A percentile compares a stretch with the other conserved stretches of the same genome.
phyloP scores from a whole-genome alignment of 1,140 invertebrate species.

The Coptotermes formosanus region DNA sequence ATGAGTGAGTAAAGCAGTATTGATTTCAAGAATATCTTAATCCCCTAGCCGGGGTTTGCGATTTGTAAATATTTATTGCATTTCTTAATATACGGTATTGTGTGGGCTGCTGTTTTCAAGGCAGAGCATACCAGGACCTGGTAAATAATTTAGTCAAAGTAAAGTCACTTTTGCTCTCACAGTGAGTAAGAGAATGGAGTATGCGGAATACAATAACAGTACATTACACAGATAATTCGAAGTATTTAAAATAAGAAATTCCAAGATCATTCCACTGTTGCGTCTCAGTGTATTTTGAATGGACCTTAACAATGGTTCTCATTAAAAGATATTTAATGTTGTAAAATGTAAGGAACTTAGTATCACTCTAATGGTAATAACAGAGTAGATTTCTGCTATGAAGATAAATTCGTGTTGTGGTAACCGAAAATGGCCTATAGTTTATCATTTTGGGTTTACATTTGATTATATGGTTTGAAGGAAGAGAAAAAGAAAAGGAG shows the following conservation, averaged over 20 bases:
- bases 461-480: slow-evolving; percentile 17
- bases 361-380: slow-evolving; percentile 17
- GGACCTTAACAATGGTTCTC: not conserved
- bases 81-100: too few species aligned
- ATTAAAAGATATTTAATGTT: slow-evolving; percentile 15
- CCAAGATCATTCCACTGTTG: not conserved
- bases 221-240: not conserved
- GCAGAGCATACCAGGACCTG: too few species aligned
- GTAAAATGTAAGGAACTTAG: not conserved
- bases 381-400: slow-evolving; percentile 15
- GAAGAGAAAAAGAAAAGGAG: not conserved
- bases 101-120: too few species aligned
- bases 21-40: too few species aligned
- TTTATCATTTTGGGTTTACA: slow-evolving; percentile 19
- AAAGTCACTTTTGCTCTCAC: not conserved
- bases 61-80: too few species aligned
- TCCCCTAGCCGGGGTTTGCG: too few species aligned
- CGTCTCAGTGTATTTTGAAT: not conserved
- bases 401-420: slow-evolving; percentile 18
- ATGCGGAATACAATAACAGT: not conserved
- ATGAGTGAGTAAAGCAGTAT: too few species aligned
- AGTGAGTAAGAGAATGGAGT: not conserved
- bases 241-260: not conserved
- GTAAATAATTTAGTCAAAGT: not conserved
- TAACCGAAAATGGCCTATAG: not conserved